Evolutionary conservation across 2,113 vertebrate species (phyloP).

Genomic region (Colinus virginianus): DNA sequence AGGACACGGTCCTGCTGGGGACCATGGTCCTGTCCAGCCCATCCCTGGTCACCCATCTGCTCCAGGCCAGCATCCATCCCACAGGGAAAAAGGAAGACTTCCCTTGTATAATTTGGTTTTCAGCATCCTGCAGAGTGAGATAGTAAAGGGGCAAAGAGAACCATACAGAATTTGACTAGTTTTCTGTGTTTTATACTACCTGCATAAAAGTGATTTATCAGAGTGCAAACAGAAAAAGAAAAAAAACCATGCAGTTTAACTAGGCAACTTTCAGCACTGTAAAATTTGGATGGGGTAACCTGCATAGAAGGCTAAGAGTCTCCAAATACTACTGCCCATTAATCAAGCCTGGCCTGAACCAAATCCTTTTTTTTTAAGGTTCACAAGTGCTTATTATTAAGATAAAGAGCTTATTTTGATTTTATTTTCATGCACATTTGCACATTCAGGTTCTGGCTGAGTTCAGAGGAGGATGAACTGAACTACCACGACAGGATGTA

Average conservation of each 20-base stretch:
- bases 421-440: not conserved
- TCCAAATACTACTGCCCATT: not conserved
- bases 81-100: not conserved
- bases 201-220: not conserved
- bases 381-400: not conserved
- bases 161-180: not conserved
- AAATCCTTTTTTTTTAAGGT: not conserved
- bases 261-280: not conserved
- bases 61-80: not conserved
- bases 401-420: not conserved
- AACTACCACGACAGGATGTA: not conserved
- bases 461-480: not conserved
- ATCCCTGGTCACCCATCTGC: not conserved
- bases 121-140: not conserved
- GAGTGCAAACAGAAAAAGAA: not conserved
- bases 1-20: not conserved
- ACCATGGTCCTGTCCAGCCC: not conserved
- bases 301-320: not conserved
- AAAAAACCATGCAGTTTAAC: not conserved
- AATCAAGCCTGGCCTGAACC: not conserved
- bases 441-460: not conserved
- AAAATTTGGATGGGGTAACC: not conserved
- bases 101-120: not conserved
- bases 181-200: not conserved
- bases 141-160: not conserved